These are phyloP conservation scores for Cydia pomonella DNA, from an alignment of 1,140 invertebrate species.

Conservation along the genomic window DNA sequence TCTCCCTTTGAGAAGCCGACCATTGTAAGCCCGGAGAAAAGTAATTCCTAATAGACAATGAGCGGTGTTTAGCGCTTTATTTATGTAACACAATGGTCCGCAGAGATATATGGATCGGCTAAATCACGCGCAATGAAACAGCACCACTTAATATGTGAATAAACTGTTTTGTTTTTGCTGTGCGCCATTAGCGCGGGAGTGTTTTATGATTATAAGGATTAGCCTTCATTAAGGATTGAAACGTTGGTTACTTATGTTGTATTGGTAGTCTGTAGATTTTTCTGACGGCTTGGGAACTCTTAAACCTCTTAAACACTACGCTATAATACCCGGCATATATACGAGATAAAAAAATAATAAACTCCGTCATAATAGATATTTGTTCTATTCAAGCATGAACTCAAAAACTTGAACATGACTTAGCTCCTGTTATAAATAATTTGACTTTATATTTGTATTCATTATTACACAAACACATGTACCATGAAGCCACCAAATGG, in stretches of 20 bases:
- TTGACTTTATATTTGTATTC: too few relatives aligned
- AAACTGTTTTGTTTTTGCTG: constrained; percentile 21
- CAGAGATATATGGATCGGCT: constrained; percentile 57
- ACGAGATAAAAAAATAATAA: neutral
- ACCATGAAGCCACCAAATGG: too few relatives aligned
- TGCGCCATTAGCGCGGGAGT: constrained; percentile 4
- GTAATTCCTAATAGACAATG: constrained; percentile 79
- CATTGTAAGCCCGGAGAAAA: constrained; percentile 72
- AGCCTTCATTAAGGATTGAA: constrained; percentile 16
- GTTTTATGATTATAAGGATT: constrained; percentile 26
- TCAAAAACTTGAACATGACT: too few relatives aligned
- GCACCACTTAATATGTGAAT: constrained; percentile 21
- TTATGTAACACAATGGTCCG: constrained; percentile 67
- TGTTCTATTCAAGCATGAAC: too few relatives aligned
- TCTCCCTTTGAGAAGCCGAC: constrained; percentile 66
- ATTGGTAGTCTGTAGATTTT: neutral
- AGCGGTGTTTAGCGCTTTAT: constrained; percentile 71
- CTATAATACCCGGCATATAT: neutral
- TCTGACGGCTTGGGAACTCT: neutral
- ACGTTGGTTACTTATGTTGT: constrained; percentile 15
- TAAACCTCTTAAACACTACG: neutral
- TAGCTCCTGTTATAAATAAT: too few relatives aligned
- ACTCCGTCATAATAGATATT: too few relatives aligned
- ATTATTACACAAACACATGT: too few relatives aligned
- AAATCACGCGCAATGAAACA: constrained; percentile 22